Conservation (phyloP, 1,140 invertebrate genomes). For the Maconellicoccus hirsutus region DNA sequence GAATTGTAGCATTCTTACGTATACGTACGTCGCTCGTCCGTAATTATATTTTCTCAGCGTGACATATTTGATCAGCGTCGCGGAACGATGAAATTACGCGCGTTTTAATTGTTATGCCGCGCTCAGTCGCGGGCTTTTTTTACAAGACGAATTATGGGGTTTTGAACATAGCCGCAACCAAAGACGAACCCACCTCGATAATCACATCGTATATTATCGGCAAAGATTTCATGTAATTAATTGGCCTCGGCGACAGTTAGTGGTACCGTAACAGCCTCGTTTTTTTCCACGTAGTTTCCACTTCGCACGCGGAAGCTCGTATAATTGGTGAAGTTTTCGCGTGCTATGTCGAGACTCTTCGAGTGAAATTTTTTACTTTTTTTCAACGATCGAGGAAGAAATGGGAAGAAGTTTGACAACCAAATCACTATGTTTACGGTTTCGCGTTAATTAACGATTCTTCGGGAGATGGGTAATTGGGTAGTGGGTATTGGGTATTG, state of each 20-base stretch:
- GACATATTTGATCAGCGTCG: constrained; percentile 1
- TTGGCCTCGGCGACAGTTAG: not conserved
- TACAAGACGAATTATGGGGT: not conserved
- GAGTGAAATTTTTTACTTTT: no score
- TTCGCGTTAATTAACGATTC: no score
- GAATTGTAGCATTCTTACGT: not conserved
- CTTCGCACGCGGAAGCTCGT: not conserved
- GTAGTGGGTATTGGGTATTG: no score
- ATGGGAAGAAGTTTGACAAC: no score
- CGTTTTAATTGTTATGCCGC: not conserved
- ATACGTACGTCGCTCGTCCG: not conserved
- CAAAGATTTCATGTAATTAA: not conserved
- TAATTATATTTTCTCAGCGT: not conserved
- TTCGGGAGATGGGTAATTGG: no score
- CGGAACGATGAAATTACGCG: not conserved
- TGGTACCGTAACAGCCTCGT: constrained; percentile 1
- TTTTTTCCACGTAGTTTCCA: not conserved
- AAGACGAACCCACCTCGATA: constrained; percentile 2
- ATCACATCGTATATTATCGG: constrained; percentile 3
- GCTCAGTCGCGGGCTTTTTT: not conserved
- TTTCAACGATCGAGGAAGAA: no score
- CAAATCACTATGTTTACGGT: no score
- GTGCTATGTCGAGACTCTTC: no score
- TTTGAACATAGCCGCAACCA: not conserved
- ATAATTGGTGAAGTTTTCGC: not conserved